Conservation (phyloP, 2,113 vertebrate species). For the Upupa epops region DNA sequence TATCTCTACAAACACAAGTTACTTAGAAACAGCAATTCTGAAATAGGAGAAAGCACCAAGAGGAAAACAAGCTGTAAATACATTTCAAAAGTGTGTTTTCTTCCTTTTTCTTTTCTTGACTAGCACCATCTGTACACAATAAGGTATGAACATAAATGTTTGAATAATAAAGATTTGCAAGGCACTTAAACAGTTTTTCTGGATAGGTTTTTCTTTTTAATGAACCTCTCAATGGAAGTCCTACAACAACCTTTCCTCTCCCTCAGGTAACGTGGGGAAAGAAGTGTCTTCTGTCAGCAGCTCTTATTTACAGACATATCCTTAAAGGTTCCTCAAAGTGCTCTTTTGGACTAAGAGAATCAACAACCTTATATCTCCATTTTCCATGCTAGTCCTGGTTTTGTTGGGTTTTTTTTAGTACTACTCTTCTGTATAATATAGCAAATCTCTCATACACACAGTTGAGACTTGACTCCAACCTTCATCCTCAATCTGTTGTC, state of each 20-base stretch:
- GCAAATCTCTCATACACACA: constrained; percentile 54
- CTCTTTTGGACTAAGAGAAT: constrained; percentile 79
- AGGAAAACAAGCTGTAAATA: constrained; percentile 80
- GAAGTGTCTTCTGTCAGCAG: constrained; percentile 67
- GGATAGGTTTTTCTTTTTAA: constrained; percentile 68
- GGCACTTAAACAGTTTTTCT: constrained; percentile 91
- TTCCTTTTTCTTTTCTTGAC: constrained; percentile 70
- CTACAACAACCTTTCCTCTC: constrained; percentile 47
- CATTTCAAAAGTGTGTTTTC: constrained; percentile 72
- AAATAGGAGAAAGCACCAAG: constrained; percentile 81
- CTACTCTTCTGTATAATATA: constrained; percentile 16
- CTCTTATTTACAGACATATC: constrained; percentile 77
- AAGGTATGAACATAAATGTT: constrained; percentile 82
- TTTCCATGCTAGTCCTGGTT: constrained; percentile 14
- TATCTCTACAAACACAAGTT: constrained; percentile 88
- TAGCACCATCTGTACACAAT: constrained; percentile 93
- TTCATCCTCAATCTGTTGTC: constrained; percentile 74
- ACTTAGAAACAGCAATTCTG: constrained; percentile 84
- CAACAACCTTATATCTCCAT: constrained; percentile 53
- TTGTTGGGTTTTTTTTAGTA: background rate
- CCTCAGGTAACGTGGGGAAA: constrained; percentile 39
- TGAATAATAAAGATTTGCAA: constrained; percentile 90
- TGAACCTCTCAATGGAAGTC: constrained; percentile 63
- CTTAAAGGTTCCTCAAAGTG: constrained; percentile 83
- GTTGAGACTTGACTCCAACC: constrained; percentile 76